These are phyloP conservation scores for Capitella teleta DNA, from an alignment of 1,140 invertebrate species.

Conservation along the genomic window DNA sequence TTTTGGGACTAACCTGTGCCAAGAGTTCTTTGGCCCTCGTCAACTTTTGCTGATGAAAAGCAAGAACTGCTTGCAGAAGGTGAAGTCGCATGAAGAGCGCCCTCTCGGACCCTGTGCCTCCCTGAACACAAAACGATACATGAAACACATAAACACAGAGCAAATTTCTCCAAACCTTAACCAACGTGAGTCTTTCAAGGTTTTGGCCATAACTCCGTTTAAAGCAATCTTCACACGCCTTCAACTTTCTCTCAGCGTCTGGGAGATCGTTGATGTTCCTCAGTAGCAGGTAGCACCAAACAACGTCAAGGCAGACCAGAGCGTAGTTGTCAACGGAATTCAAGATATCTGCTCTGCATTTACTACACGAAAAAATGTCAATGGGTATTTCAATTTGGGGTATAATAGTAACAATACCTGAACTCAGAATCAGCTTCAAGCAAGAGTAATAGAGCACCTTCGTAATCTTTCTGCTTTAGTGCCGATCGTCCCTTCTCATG, in stretches of 20 bases:
- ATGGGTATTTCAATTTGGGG: background rate
- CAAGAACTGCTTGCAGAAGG: conserved; percentile 62
- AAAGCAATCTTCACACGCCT: conserved; percentile 55
- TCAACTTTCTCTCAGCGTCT: conserved; percentile 49
- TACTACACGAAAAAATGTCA: conserved; percentile 36
- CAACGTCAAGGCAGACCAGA: conserved; percentile 66
- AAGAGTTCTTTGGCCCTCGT: background rate
- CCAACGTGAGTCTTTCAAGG: conserved; percentile 53
- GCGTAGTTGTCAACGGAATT: conserved; percentile 68
- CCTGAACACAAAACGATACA: conserved; percentile 29
- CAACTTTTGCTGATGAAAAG: conserved; percentile 56
- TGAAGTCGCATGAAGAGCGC: conserved; percentile 63
- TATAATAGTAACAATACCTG: conserved; percentile 41
- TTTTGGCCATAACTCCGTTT: conserved; percentile 58
- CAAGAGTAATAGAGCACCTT: conserved; percentile 57
- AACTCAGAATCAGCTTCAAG: conserved; percentile 65
- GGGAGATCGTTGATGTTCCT: conserved; percentile 57
- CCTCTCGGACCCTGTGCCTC: conserved; percentile 52
- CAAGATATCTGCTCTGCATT: conserved; percentile 56
- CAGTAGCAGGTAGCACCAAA: conserved; percentile 70
- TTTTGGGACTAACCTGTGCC: too few relatives aligned
- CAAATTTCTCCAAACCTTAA: conserved; percentile 48
- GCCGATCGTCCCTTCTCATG: conserved; percentile 63
- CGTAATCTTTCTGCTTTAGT: conserved; percentile 53
- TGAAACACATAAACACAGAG: background rate